Percentiles rank a stretch among this genome's conserved stretches.
phyloP scores from a whole-genome alignment of 2,797 vertebrate species.

The Acridotheres tristis region DNA sequence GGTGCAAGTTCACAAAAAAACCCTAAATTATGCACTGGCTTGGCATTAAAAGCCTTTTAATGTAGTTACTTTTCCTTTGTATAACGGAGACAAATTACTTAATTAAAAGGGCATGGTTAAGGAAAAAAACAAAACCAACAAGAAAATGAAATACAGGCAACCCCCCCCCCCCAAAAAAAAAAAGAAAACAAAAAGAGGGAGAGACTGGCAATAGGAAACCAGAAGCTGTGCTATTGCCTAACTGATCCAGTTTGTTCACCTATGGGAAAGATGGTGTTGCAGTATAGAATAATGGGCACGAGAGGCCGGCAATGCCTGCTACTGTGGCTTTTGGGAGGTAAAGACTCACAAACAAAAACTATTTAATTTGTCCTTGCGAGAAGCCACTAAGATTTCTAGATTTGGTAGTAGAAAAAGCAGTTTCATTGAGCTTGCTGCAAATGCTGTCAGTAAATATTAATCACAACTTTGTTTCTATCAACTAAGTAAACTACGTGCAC shows the following conservation, averaged over 20 bases:
- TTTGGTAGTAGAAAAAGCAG: not conserved
- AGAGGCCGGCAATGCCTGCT: not conserved
- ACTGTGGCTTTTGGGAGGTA: not conserved
- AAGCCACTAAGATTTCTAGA: not conserved
- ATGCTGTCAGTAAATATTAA: not conserved
- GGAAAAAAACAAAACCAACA: not conserved
- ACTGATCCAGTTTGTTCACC: not conserved
- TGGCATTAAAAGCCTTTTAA: not conserved
- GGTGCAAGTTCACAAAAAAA: not conserved
- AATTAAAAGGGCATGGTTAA: not conserved
- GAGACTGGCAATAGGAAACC: not conserved
- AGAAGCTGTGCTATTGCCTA: not conserved
- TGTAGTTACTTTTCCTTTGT: not conserved
- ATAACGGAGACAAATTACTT: not conserved
- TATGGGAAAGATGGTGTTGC: not conserved
- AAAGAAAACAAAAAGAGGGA: not conserved
- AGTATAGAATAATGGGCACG: not conserved
- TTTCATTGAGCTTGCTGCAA: not conserved
- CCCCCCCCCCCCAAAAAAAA: fast-evolving
- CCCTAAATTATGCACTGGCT: not conserved
- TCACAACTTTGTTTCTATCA: not conserved
- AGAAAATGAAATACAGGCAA: not conserved
- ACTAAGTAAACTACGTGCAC: not conserved
- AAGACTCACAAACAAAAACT: not conserved
- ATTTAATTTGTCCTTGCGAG: not conserved